These are phyloP conservation scores for Pangasius krempfi DNA, from an alignment of 2,797 vertebrate genomes.

Conservation along the genomic window DNA sequence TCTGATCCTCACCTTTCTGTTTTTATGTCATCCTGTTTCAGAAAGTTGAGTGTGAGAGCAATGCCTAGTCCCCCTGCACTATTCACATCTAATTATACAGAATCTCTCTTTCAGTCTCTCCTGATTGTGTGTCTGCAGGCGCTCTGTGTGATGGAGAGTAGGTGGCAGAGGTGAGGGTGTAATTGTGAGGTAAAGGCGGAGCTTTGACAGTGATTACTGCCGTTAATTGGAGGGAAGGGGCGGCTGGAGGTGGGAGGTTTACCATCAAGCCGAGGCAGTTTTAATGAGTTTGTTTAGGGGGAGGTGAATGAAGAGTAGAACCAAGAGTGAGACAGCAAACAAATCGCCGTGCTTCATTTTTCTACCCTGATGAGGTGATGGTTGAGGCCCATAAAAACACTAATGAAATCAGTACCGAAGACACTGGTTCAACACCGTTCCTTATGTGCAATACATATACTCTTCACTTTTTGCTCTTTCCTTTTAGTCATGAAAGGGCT, in stretches of 20 bases:
- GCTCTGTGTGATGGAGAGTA: constrained; percentile 33
- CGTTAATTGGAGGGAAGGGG: constrained; percentile 59
- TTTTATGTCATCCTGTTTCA: neutral
- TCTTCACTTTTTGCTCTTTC: neutral
- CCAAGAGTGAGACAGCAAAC: constrained; percentile 49
- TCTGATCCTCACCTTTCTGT: constrained; percentile 14
- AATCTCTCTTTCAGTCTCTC: neutral
- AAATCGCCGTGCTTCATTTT: constrained; percentile 31
- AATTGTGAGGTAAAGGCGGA: constrained; percentile 57
- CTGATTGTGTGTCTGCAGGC: constrained; percentile 11
- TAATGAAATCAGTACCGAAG: constrained; percentile 25
- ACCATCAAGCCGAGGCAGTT: constrained; percentile 47
- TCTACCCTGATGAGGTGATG: constrained; percentile 27
- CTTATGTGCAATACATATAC: neutral
- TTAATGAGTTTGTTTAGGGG: constrained; percentile 60
- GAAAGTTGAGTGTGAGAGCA: constrained; percentile 7
- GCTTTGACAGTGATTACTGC: constrained; percentile 59
- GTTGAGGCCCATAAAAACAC: constrained; percentile 17
- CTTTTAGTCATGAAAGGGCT: neutral
- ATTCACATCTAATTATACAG: constrained; percentile 20
- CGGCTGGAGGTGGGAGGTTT: constrained; percentile 50
- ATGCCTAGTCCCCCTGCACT: neutral
- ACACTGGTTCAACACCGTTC: neutral
- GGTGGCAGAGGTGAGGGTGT: constrained; percentile 53
- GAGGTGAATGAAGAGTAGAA: constrained; percentile 25